Base-by-base conservation (phyloP, 2,113 vertebrate species). In the Zosterops lateralis region DNA sequence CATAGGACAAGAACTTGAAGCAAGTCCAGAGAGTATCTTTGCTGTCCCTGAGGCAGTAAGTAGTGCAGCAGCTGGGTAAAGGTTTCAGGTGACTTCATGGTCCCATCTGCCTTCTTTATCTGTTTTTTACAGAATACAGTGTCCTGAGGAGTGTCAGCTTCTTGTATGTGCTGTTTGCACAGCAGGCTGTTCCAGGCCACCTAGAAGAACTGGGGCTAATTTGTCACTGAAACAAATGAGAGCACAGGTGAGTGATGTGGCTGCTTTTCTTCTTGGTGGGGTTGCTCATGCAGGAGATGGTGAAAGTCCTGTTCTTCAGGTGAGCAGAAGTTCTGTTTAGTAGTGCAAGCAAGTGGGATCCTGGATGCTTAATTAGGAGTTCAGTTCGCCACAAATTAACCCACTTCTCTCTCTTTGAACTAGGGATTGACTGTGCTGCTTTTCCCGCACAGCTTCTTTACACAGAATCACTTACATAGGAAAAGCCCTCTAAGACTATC, bases 101-200 rank as follows among this genome's bases (percentile, higher is more conserved):
- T 67, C 48, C 32, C 3, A 7, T 28, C 40, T 9, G 44, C 18
- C 64, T 72, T 7, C 18, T 74, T 45, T 14, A 5, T 29, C n/a
- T 51, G 14, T 13, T 34, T 20, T 82, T 77, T 47, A 12, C 28
- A n/a, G 62, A 66, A 60, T 13, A 8, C 10, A 4, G 20, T 8
- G 25, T 45, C 47, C 38, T 26, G 62, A 12, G 24, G 18, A 14
- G 44, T 3, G 7, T 6, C 36, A 42, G 8, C 6, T 29, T 19
- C 22, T 26, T 1, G 10, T 8, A 2, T 0, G 0, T 28, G 45
- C 13, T 9, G 14, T 70, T 90, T 65, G 48, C 50, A 3, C 2
- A 34, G 54, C 38, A 50, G 76, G 58, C 22, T 71, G 67, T 12
- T 22, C 47, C 45, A 22, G 26, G 28, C 6, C 53, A 36, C 26